Percentiles rank a stretch among this genome's conserved stretches.
Conservation (phyloP, 1,140 invertebrate species). For the Halictus rubicundus region DNA sequence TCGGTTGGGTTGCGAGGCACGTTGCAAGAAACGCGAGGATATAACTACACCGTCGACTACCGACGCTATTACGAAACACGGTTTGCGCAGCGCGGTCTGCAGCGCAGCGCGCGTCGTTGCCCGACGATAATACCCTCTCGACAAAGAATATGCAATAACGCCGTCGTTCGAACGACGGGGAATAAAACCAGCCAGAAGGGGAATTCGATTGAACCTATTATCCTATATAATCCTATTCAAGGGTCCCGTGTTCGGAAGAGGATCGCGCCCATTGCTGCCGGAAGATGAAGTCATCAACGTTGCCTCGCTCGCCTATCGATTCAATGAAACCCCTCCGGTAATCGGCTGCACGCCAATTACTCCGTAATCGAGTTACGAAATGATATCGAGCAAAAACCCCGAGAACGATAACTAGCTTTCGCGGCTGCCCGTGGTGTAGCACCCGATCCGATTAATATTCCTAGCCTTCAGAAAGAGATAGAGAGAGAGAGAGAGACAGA, state of each 20-base stretch:
- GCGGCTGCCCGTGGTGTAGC: not conserved
- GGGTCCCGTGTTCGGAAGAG: not conserved
- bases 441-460: not conserved
- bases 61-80: conserved; percentile 41
- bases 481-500: no score
- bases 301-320: not conserved
- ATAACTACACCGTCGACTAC: conserved; percentile 21
- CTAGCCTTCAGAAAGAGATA: no score
- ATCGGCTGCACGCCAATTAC: not conserved
- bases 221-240: not conserved
- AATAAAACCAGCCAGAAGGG: conserved; percentile 2
- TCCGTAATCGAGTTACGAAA: not conserved
- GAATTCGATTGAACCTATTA: conserved; percentile 4
- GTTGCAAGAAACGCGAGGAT: conserved; percentile 51
- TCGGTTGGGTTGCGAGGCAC: conserved; percentile 13
- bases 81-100: not conserved
- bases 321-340: not conserved
- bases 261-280: no score
- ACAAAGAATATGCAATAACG: conserved; percentile 8
- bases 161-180: not conserved
- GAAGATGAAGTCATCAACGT: not conserved
- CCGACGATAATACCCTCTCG: conserved; percentile 13
- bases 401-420: not conserved
- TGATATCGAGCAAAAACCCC: not conserved
- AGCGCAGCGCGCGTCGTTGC: not conserved